phyloP scores from a whole-genome alignment of 1,140 invertebrate genomes.

The Penaeus indicus region DNA sequence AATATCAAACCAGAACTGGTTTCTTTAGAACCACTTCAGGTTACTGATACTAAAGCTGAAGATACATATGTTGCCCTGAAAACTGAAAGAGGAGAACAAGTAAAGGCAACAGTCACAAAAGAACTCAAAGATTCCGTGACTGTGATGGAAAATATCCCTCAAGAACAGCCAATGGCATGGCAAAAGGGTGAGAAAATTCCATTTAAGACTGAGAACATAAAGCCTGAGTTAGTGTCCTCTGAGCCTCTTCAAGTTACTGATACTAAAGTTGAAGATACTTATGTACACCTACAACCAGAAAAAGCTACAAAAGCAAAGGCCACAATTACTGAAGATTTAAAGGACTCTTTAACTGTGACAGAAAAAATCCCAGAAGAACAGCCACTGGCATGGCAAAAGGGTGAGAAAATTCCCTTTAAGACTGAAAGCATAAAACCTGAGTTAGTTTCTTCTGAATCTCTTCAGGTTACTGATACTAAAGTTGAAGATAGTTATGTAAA shows the following conservation, averaged over 20 bases:
- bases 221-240: conserved; percentile 35
- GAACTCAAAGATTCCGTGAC: conserved; percentile 34
- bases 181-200: conserved; percentile 40
- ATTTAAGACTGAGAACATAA: conserved; percentile 36
- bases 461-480: conserved; percentile 38
- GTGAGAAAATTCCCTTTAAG: conserved; percentile 47
- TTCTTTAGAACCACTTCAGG: conserved; percentile 19
- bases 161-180: conserved; percentile 40
- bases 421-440: conserved; percentile 12
- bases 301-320: conserved; percentile 30
- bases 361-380: conserved; percentile 50
- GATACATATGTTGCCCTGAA: conserved; percentile 22
- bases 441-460: conserved; percentile 18
- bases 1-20: conserved; percentile 32
- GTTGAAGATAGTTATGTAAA: conserved; percentile 26
- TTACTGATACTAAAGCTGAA: conserved; percentile 38
- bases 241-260: conserved; percentile 39
- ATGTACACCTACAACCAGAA: conserved; percentile 31
- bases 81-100: conserved; percentile 12
- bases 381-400: conserved; percentile 33
- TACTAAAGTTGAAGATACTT: conserved; percentile 38
- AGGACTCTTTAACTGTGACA: conserved; percentile 53
- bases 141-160: conserved; percentile 43
- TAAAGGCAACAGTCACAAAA: conserved; percentile 37
- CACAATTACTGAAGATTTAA: conserved; percentile 40